These are phyloP conservation scores for Amblyopsis hoosieri DNA, from an alignment of 2,797 vertebrate genomes.

Conservation along the genomic window DNA sequence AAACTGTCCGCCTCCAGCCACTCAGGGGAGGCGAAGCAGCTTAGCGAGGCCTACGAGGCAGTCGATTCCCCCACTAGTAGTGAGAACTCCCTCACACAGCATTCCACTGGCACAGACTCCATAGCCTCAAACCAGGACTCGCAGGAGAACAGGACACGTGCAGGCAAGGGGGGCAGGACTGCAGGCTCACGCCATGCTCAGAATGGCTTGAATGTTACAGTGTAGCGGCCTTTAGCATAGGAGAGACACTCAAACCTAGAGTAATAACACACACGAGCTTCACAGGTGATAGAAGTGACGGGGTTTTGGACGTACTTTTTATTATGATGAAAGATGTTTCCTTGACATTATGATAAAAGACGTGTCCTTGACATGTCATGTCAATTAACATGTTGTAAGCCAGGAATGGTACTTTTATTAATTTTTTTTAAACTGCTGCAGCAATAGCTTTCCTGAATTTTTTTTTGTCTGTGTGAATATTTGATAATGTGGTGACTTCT, in stretches of 20 bases:
- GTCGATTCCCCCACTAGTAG: slow-evolving; percentile 99
- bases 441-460: background rate
- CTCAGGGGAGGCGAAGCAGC: slow-evolving; percentile 93
- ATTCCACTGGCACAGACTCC: slow-evolving; percentile 99
- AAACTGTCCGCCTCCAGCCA: slow-evolving; percentile 93
- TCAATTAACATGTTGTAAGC: background rate
- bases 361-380: slow-evolving; percentile 6
- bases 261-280: background rate
- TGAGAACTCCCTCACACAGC: slow-evolving; percentile 98
- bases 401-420: slow-evolving; percentile 3
- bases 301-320: background rate
- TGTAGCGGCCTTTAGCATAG: slow-evolving; percentile 9
- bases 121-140: slow-evolving; percentile 98
- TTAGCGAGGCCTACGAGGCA: slow-evolving; percentile 97
- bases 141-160: slow-evolving; percentile 91
- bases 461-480: slow-evolving; percentile 9
- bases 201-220: slow-evolving; percentile 88
- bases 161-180: slow-evolving; percentile 97
- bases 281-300: background rate
- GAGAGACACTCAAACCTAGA: background rate
- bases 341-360: slow-evolving; percentile 6
- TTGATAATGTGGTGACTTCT: background rate
- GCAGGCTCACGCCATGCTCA: slow-evolving; percentile 92
- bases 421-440: slow-evolving; percentile 13
- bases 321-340: slow-evolving; percentile 4